Evolutionary conservation across 2,113 vertebrate genomes (phyloP), one percentile per base, ranked within the genome.

Genomic region (Pluvianellus socialis): DNA sequence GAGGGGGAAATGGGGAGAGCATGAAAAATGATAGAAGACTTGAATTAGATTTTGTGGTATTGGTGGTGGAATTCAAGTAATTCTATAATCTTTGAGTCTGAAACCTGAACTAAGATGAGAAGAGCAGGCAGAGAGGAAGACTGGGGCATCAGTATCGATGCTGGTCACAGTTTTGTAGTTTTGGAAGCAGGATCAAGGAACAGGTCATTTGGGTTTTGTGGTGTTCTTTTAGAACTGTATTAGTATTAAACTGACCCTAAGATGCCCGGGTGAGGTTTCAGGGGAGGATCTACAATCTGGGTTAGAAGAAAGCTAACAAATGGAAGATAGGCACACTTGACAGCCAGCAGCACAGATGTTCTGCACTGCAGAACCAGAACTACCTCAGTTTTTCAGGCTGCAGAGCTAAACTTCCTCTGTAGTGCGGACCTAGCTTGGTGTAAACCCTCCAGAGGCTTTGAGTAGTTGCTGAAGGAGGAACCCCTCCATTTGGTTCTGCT

Each of bases 71-170:
- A 68, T 72, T 93, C 14, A 73, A 23, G 19, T 73, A 62, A 50
- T 47, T 38, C 7, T 71, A 23, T 70, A 44, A 5, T 58, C 28
- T 90, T 83, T 3, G 6, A 55, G 35, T 79, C 23, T 79, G 53
- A 86, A 75, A 79, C 32, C 8, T 75, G 40, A 79, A 52, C 17
- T 45, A 23, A 70, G 2, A 42, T 42, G 24, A 76, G 45, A 76
- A 13, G 21, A 65, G 23, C 45, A 73, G n/a, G 12, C 33, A 59
- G 62, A 22, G 35, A 85, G n/a, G 56, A 82, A 79, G 42, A 40
- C 4, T 35, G 35, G 5, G 23, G 22, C 17, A 13, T 56, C 0
- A 0, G 3, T 58, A 19, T 86, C 4, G 0, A 17, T 76, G 33
- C 14, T 59, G 15, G 24, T 86, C 35, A 45, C 13, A 19, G 23